phyloP scores from a whole-genome alignment of 2,797 vertebrate genomes.

The Chiloscyllium punctatum region DNA sequence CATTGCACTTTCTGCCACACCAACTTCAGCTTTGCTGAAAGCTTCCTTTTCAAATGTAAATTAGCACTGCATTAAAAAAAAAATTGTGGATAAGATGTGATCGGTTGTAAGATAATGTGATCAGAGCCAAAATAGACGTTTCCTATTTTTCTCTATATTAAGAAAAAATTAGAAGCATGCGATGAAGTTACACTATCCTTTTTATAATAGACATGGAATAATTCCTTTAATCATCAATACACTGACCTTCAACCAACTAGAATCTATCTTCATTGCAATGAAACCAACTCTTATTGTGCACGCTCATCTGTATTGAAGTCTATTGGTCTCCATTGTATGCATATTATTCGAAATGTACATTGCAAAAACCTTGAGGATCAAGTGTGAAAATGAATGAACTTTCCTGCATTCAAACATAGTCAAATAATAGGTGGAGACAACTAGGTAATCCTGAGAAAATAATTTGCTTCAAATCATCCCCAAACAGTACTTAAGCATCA shows the following conservation, averaged over 20 bases:
- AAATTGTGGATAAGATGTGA: neutral
- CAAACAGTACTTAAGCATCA: neutral
- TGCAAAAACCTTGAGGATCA: neutral
- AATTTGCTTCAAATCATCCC: neutral
- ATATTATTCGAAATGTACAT: neutral
- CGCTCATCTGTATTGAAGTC: neutral
- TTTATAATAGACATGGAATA: neutral
- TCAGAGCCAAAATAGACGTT: neutral
- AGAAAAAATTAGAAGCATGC: neutral
- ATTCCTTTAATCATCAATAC: neutral
- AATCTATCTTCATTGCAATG: neutral
- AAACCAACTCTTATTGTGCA: neutral
- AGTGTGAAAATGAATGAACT: slow-evolving; percentile 15
- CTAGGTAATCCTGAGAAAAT: neutral
- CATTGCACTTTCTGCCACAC: neutral
- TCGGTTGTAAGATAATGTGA: neutral
- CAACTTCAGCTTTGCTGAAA: neutral
- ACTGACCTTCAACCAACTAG: neutral
- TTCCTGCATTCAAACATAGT: neutral
- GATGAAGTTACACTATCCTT: neutral
- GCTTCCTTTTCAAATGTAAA: neutral
- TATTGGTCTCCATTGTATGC: no score
- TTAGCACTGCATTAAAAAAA: slow-evolving; percentile 1
- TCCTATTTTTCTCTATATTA: neutral
- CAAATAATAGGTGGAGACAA: slow-evolving; percentile 8